Evolutionary conservation across 2,113 vertebrate species (phyloP).

Genomic region (Petaurus breviceps): DNA sequence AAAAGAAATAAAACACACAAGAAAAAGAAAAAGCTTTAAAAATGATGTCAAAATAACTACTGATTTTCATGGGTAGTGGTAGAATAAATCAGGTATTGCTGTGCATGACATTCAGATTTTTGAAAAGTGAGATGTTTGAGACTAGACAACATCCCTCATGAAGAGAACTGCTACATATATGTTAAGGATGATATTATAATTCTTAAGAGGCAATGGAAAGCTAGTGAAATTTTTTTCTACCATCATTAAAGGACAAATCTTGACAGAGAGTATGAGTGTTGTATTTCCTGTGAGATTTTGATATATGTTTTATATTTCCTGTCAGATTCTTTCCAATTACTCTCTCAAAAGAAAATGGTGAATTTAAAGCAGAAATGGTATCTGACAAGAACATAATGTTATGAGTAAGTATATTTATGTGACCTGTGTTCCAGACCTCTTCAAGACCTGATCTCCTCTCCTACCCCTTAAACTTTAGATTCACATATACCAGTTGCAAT

Average conservation of each 20-base stretch:
- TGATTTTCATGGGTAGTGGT: background rate
- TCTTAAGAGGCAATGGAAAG: background rate
- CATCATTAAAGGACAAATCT: background rate
- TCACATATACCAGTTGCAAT: no score
- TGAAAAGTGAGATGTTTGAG: background rate
- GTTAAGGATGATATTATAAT: background rate
- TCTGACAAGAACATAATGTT: background rate
- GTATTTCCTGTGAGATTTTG: background rate
- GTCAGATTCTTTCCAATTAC: background rate
- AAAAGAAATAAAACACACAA: no score
- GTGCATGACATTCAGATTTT: background rate
- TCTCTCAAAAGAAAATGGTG: background rate
- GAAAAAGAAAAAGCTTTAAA: constrained; percentile 16
- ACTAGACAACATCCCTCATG: background rate
- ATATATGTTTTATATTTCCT: background rate
- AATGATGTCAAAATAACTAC: background rate
- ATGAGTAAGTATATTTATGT: background rate
- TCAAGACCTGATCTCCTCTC: no score
- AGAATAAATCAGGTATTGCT: constrained; percentile 4
- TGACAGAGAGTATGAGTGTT: background rate
- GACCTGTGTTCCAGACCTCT: no score
- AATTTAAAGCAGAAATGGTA: constrained; percentile 7
- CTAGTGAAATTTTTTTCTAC: background rate
- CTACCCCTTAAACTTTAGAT: no score
- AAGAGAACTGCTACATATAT: background rate